Base-by-base conservation (phyloP, 2,888 invertebrate species). In the Drosophila limbata region DNA sequence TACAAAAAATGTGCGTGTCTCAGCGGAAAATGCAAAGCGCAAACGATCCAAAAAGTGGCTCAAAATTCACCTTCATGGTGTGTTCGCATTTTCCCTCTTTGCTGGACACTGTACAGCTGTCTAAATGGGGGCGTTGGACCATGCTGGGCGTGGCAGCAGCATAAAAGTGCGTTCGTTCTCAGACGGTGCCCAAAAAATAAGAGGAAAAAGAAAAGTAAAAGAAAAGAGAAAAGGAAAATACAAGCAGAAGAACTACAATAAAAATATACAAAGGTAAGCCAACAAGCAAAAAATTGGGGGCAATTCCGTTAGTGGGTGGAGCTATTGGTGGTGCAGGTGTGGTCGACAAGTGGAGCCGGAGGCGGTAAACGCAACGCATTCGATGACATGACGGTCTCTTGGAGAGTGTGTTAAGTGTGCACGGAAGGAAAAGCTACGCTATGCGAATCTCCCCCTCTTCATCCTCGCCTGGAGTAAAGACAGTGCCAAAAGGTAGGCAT, bases 1-100 rank as follows among this genome's bases (percentile, higher is more conserved):
- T n/a, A n/a, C n/a, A n/a, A 6, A 35, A 66, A 57, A 84, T 68
- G 39, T 78, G 75, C 68, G 52, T 73, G 69, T 33, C 77, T 82
- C 80, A 85, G 81, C 82, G 60, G 17, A 76, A 76, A 78, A 48
- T 33, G 45, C 44, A 40, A 42, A 42, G 17, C 35, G 42, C 42
- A 40, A 73, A 55, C 52, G 45, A 60, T 53, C 19, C 50, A 52
- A 64, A 55, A 59, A 73, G 69, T 60, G 51, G 47, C 73, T 44
- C 50, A 33, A 53, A 65, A 57, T 65, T 61, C 61, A 65, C 33
- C 42, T 33, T 15, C 37, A 31, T 53, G 45, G 33, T 66, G 50
- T 53, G 40, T 44, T 59, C 15, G 71, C 60, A 48, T 61, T 35
- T 55, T 44, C 44, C 35, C 9, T 19, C 35, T 25, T 39, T 10